Base-by-base conservation (phyloP, 1,140 invertebrate genomes). In the Asbolus verrucosus region DNA sequence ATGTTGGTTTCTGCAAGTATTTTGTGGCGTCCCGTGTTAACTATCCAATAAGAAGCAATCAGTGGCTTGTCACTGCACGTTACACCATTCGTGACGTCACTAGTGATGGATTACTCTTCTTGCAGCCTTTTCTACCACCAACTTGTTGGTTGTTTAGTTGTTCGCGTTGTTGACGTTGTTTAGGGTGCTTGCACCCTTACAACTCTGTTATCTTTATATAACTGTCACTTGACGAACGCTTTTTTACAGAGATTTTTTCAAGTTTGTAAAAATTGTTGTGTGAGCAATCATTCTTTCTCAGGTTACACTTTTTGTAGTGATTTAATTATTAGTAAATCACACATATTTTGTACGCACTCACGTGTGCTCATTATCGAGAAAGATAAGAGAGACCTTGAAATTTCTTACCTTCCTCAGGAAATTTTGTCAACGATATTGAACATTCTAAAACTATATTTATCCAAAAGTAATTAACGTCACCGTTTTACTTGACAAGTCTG, bases 1-100 rank as follows among this genome's bases (percentile, higher is more conserved):
- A 30, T 11, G 33, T 8, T 2, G n/a, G 33, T 36, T 5, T 36
- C 6, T 46, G 18, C 33, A 61, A 61, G 21, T 61, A 61, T 31
- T 65, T 43, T 43, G 62, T 24, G 62, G 38, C 62, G 39, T 65
- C 41, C 39, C 36, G 62, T 65, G 62, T 65, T 65, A 65, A 65
- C 62, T 65, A 65, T 66, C 77, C 74, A 78, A 78, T 80, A 80
- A 80, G 75, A 79, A 75, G 77, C 78, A 80, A 80, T 80, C 78
- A 80, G 75, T 78, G 78, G 75, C 74, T 76, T 80, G 78, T 79
- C 78, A 80, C 74, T 73, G 75, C 65, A 73, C 75, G 76, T 78
- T 78, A 77, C 75, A 73, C 73, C 75, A 74, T 70, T 62, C 65
- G 73, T 76, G 74, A 75, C 78, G 76, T 74, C 71, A 75, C 70